Evolutionary conservation across 2,797 vertebrate species (phyloP).

Genomic region (Steatocranus sp.): DNA sequence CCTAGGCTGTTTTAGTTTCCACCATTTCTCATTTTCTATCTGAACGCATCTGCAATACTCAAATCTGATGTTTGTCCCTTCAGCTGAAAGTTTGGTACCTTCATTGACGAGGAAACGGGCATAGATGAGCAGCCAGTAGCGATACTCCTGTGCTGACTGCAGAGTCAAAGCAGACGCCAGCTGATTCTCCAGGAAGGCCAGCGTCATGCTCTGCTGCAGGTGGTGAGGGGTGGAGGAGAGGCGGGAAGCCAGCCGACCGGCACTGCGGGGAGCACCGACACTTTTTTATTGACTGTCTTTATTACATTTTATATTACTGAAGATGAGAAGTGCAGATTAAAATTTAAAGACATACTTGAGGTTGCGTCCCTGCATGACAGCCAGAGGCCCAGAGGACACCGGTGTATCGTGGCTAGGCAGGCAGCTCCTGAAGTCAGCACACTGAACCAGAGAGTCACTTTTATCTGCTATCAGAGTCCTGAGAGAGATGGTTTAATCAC

Average conservation of each 20-base stretch:
- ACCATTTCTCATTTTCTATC: not conserved
- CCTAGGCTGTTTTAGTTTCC: not conserved
- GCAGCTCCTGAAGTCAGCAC: conserved; percentile 94
- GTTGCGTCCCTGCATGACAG: conserved; percentile 90
- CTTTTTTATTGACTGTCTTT: not conserved
- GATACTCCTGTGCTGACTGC: conserved; percentile 89
- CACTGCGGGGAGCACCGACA: conserved; percentile 66
- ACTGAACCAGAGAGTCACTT: conserved; percentile 90
- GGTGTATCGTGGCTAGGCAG: conserved; percentile 85
- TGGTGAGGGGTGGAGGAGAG: conserved; percentile 91
- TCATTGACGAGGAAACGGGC: conserved; percentile 96
- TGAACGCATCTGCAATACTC: not conserved
- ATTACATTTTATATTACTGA: not conserved
- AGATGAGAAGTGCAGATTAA: not conserved
- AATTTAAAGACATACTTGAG: conserved; percentile 78
- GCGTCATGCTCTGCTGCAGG: conserved; percentile 92
- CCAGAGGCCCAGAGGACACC: conserved; percentile 88
- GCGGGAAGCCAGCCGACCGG: conserved; percentile 90
- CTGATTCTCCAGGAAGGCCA: conserved; percentile 95
- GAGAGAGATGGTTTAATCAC: not conserved
- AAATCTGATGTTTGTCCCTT: not conserved
- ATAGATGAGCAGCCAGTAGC: conserved; percentile 97
- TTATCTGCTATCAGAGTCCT: conserved; percentile 96
- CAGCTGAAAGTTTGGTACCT: conserved; percentile 71
- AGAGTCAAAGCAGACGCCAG: conserved; percentile 85